phyloP scores from a whole-genome alignment of 2,113 vertebrate species.

The Carollia perspicillata region DNA sequence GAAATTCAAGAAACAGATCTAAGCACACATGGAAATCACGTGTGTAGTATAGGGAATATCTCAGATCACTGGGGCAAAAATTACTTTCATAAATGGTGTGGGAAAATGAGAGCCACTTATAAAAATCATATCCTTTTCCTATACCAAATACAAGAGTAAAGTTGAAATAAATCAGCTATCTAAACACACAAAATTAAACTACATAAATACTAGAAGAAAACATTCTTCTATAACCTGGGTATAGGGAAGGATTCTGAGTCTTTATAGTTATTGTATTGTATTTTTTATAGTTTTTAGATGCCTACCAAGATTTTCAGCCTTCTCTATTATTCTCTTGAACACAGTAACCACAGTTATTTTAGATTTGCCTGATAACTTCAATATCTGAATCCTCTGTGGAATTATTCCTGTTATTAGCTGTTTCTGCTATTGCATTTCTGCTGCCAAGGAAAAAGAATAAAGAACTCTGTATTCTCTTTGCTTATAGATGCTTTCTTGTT shows the following conservation, averaged over 20 bases:
- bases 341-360: neutral
- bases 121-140: neutral
- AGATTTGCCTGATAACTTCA: neutral
- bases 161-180: neutral
- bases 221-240: neutral
- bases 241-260: neutral
- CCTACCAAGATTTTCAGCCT: neutral
- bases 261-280: neutral
- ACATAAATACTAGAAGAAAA: neutral
- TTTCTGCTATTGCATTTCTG: neutral
- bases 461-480: neutral
- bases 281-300: neutral
- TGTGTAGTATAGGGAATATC: neutral
- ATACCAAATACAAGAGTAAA: neutral
- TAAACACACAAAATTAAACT: neutral
- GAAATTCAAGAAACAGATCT: constrained; percentile 3
- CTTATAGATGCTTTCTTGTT: neutral
- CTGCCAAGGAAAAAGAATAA: neutral
- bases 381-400: neutral
- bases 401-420: neutral
- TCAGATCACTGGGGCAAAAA: neutral
- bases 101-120: neutral
- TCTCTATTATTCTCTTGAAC: constrained; percentile 3
- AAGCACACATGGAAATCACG: neutral
- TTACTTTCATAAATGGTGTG: neutral